phyloP scores from a whole-genome alignment of 2,113 vertebrate genomes.

The Candoia aspera region DNA sequence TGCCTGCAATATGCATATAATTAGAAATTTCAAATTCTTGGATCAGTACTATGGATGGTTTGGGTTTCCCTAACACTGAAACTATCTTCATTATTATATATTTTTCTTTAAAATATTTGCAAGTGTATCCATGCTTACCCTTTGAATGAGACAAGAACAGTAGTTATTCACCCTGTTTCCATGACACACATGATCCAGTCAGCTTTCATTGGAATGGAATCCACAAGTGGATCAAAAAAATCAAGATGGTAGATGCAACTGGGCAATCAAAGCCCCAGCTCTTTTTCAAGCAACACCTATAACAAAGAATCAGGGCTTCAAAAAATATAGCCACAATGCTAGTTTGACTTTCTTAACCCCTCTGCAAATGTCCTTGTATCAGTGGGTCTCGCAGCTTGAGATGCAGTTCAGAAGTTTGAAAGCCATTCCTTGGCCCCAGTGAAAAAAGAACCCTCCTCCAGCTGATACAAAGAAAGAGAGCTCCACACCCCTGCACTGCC shows the following conservation, averaged over 20 bases:
- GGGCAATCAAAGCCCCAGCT: background rate
- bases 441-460: background rate
- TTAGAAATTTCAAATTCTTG: background rate
- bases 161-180: background rate
- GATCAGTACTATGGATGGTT: background rate
- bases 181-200: background rate
- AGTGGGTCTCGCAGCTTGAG: background rate
- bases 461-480: background rate
- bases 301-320: background rate
- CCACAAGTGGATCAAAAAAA: background rate
- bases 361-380: background rate
- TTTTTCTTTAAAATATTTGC: background rate
- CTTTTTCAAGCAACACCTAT: background rate
- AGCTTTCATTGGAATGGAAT: background rate
- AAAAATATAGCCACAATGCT: background rate
- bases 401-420: background rate
- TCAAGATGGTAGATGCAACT: background rate
- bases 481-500: background rate
- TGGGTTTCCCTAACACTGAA: background rate
- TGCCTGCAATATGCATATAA: slow-evolving; percentile 15
- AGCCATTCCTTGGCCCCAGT: background rate
- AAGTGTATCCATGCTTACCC: background rate
- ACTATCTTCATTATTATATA: background rate
- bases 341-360: background rate
- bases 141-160: background rate